phyloP scores from a whole-genome alignment of 2,888 invertebrate species.

The Bombylius major region DNA sequence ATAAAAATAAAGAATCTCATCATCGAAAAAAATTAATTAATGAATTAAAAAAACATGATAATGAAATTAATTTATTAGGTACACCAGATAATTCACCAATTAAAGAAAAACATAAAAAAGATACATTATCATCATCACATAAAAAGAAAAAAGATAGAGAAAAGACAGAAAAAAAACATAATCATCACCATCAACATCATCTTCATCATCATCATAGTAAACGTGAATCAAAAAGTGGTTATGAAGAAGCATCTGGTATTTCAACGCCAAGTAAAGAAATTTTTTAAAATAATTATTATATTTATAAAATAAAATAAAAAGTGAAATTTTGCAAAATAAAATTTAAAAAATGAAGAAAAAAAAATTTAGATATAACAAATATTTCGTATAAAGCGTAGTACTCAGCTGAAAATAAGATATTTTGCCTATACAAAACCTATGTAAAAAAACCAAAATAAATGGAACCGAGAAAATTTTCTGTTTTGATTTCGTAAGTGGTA shows the following conservation, averaged over 20 bases:
- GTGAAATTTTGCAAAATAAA: no score
- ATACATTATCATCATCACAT: slow-evolving; percentile 8
- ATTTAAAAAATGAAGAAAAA: no score
- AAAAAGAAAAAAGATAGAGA: slow-evolving; percentile 28
- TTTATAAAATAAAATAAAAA: no score
- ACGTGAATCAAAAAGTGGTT: slow-evolving; percentile 46
- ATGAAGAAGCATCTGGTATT: slow-evolving; percentile 83
- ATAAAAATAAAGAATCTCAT: slow-evolving; percentile 14
- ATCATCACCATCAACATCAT: slow-evolving; percentile 28
- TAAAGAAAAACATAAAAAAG: slow-evolving; percentile 28
- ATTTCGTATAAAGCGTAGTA: no score
- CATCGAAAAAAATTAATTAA: slow-evolving; percentile 14
- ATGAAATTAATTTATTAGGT: slow-evolving; percentile 30
- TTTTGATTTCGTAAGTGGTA: no score
- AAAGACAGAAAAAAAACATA: slow-evolving; percentile 36
- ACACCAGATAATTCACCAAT: slow-evolving; percentile 28
- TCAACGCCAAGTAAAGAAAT: slow-evolving; percentile 85
- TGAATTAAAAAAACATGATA: slow-evolving; percentile 20
- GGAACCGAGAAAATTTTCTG: no score
- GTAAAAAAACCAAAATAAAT: no score
- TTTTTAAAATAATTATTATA: slow-evolving; percentile 31
- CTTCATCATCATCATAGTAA: slow-evolving; percentile 21
- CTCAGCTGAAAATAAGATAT: no score
- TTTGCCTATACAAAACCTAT: no score
- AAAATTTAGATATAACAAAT: no score